Percentiles rank a stretch among this genome's conserved stretches.
These are phyloP conservation scores for Conops quadrifasciatus DNA, from an alignment of 2,888 invertebrate species.

Conservation along the genomic window DNA sequence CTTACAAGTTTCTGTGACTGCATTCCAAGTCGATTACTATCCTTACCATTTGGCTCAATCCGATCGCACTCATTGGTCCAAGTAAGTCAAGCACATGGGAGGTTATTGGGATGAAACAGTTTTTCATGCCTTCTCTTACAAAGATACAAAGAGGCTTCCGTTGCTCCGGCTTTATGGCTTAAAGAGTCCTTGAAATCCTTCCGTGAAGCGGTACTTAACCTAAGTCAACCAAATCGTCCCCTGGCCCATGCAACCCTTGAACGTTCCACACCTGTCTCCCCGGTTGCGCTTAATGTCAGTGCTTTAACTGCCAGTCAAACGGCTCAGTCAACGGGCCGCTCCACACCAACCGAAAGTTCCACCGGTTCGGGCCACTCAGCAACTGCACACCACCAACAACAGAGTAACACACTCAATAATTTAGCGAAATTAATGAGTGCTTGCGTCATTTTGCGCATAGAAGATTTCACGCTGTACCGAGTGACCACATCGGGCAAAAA, in stretches of 20 bases:
- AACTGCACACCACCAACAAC: constrained; percentile 69
- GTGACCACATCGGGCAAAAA: constrained; percentile 81
- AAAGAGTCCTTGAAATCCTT: constrained; percentile 84
- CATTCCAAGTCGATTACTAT: constrained; percentile 92
- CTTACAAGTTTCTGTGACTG: constrained; percentile 87
- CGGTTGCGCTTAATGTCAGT: constrained; percentile 54
- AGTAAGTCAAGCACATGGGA: constrained; percentile 62
- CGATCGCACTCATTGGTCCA: constrained; percentile 89
- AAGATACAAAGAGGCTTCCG: constrained; percentile 78
- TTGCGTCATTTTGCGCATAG: constrained; percentile 87
- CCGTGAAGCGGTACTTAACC: constrained; percentile 77
- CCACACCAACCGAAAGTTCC: constrained; percentile 47
- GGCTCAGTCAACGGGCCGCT: constrained; percentile 42
- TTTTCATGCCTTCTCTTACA: background rate
- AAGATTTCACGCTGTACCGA: constrained; percentile 89
- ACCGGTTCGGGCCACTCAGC: constrained; percentile 46
- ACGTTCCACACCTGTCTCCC: constrained; percentile 59
- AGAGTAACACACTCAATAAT: constrained; percentile 72
- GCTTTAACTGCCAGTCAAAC: constrained; percentile 39
- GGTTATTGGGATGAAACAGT: too few species aligned
- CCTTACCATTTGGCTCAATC: constrained; percentile 94
- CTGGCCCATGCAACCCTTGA: constrained; percentile 63
- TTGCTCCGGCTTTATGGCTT: constrained; percentile 86
- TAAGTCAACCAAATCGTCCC: constrained; percentile 72
- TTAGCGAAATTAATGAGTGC: constrained; percentile 90